A percentile compares a stretch with the other conserved stretches of the same genome.
phyloP scores from a whole-genome alignment of 2,888 invertebrate genomes.

The Archips xylosteana region DNA sequence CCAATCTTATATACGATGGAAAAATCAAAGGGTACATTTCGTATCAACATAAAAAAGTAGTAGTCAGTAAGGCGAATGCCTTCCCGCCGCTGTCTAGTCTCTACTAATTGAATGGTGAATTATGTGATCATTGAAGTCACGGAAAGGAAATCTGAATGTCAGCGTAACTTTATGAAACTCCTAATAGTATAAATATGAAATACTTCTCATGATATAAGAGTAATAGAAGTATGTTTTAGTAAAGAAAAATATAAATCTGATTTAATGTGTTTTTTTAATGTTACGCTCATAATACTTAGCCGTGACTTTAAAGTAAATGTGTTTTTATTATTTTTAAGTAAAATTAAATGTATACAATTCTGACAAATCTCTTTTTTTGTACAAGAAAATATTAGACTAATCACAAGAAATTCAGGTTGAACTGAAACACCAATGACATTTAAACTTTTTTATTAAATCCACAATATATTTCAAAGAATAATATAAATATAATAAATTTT shows the following conservation, averaged over 20 bases:
- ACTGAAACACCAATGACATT: constrained; percentile 73
- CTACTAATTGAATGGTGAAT: constrained; percentile 55
- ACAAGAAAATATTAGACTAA: not conserved
- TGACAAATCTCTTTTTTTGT: not conserved
- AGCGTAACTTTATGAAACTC: not conserved
- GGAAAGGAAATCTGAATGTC: not conserved
- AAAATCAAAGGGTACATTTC: constrained; percentile 99
- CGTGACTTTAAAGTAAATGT: not conserved
- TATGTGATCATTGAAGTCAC: not conserved
- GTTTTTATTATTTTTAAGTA: not conserved
- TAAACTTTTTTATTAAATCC: constrained; percentile 83
- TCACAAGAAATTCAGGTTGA: constrained; percentile 17
- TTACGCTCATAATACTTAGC: not conserved
- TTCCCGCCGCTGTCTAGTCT: constrained; percentile 93
- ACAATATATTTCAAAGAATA: constrained; percentile 85
- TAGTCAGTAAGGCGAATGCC: constrained; percentile 98
- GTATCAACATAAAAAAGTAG: constrained; percentile 97
- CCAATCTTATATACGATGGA: constrained; percentile 98
- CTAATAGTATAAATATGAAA: not conserved
- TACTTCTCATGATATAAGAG: not conserved
- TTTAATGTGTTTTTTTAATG: not conserved
- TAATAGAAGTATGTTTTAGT: not conserved
- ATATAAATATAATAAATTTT: constrained; percentile 83
- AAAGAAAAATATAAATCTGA: not conserved
- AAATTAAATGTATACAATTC: not conserved